Evolutionary conservation across 2,888 invertebrate genomes (phyloP), one percentile per base, ranked within the genome.

Genomic region (Cataglyphis livida): DNA sequence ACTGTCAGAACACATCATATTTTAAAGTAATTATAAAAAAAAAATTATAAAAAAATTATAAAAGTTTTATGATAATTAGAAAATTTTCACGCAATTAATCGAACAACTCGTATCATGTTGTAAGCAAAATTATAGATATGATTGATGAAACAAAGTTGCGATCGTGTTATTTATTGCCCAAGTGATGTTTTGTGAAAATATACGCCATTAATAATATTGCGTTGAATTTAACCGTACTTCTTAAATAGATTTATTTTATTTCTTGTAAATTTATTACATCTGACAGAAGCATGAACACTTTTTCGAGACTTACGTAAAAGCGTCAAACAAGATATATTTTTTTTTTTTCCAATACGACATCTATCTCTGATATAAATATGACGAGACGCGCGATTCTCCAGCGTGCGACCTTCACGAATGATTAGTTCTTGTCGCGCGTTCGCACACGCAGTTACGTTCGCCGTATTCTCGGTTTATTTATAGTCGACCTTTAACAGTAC

Each of bases 331-430:
- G 7, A 57, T 62, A 15, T 15, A 9, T 21, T 44, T 28, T 48
- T 74, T 74, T 12, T 15, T 15, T 21, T 44, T 74, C 62, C 6
- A 18, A 9, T n/a, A 7, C 41, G 41, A 10, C 15, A 15, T n/a
- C 18, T 7, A 41, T 18, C 41, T 54, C 18, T 32, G 66, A 38
- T 51, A 51, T 54, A 41, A 54, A 21, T 18, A 18, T 12, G 64
- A 28, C 35, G 54, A 21, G 51, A 28, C 35, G 35, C 25, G 44
- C 65, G 73, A 57, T 84, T 61, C 65, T 61, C 65, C 76, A 71
- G 18, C 28, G 21, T 44, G 54, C 83, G 84, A 74, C 81, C 88
- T 84, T 88, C 85, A 73, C 71, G 68, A 70, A 83, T 61, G 68
- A 74, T 64, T 68, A 57, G 25, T 57, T 76, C 54, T 81, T 62